Percentiles rank a stretch among this genome's conserved stretches.
phyloP scores from a whole-genome alignment of 2,888 invertebrate species.

The Hecatera dysodea region DNA sequence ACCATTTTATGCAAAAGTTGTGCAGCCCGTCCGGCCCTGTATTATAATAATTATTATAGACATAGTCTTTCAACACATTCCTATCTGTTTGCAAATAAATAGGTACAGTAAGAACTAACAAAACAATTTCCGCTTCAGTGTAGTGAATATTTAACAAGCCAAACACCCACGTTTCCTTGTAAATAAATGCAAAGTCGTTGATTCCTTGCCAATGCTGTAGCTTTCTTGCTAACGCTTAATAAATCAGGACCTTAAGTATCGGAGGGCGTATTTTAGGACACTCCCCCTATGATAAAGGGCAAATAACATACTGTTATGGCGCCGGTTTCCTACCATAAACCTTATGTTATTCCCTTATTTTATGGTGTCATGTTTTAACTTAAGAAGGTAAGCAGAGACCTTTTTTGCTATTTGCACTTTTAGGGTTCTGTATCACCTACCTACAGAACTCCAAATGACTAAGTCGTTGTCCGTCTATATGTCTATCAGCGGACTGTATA shows the following conservation, averaged over 20 bases:
- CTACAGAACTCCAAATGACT: not conserved
- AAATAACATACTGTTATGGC: slow-evolving; percentile 55
- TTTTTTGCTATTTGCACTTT: not conserved
- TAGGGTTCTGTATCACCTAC: not conserved
- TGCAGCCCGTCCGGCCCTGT: no score
- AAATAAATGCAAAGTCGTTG: slow-evolving; percentile 26
- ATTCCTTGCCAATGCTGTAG: slow-evolving; percentile 51
- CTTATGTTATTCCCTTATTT: slow-evolving; percentile 26
- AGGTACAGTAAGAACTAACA: not conserved
- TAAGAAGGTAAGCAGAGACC: not conserved
- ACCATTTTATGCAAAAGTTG: no score
- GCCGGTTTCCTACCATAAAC: not conserved
- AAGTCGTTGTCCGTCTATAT: no score
- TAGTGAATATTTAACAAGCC: slow-evolving; percentile 13
- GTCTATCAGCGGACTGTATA: no score
- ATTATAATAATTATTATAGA: not conserved
- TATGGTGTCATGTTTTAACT: slow-evolving; percentile 3
- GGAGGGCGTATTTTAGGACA: slow-evolving; percentile 43
- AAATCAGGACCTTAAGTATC: slow-evolving; percentile 59
- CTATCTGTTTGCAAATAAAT: not conserved
- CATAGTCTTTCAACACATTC: not conserved
- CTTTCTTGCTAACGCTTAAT: slow-evolving; percentile 45
- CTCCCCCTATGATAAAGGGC: slow-evolving; percentile 48
- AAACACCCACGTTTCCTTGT: slow-evolving; percentile 6
- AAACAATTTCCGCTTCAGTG: slow-evolving; percentile 3